Base-by-base conservation (phyloP, 2,797 vertebrate species). In the Rhinella marina region DNA sequence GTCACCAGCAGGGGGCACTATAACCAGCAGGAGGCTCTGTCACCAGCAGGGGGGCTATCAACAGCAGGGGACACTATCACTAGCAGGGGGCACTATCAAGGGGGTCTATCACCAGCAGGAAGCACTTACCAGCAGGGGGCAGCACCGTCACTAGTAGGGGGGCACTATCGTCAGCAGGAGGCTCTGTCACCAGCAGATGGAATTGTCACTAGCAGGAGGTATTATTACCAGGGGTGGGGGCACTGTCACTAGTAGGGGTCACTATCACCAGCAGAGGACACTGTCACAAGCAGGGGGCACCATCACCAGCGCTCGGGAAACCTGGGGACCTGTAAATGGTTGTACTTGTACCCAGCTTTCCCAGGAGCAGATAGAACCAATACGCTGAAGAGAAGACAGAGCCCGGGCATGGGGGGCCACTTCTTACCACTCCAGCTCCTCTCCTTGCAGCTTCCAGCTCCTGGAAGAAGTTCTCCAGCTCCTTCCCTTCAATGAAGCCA, bases 401-500 rank as follows among this genome's bases (percentile, higher is more conserved):
- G 41, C 41, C 41, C 41, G 41, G 41, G 41, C 41, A 4, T 41
- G 41, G 41, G 41, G 41, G 41, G 41, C 5, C 4, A 41, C n/a
- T 52, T 57, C 98, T 97, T 94, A 99, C 98, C 97, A 98, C 95
- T 48, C 97, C 97, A 0, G 96, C 95, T 87, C 97, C 98, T 95
- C 95, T 97, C 90, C 98, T 95, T 7, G 97, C 96, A 1, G 91
- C 92, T 93, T 99, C 97, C 95, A 99, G 92, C 92, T 99, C 97
- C 92, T 93, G 96, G 93, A 99, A 97, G 93, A 99, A 99, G 94
- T 96, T 98, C 93, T 99, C 98, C 93, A 99, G 94, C 92, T 99
- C 98, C 92, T 98, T 99, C 29, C 97, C 98, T 94, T 99, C 98
- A 6, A 99, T 99, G 93, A 97, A 99, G 83, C 98, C 98, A 93